Conservation (phyloP, 2,888 invertebrate species). For the Prosapia bicincta region DNA sequence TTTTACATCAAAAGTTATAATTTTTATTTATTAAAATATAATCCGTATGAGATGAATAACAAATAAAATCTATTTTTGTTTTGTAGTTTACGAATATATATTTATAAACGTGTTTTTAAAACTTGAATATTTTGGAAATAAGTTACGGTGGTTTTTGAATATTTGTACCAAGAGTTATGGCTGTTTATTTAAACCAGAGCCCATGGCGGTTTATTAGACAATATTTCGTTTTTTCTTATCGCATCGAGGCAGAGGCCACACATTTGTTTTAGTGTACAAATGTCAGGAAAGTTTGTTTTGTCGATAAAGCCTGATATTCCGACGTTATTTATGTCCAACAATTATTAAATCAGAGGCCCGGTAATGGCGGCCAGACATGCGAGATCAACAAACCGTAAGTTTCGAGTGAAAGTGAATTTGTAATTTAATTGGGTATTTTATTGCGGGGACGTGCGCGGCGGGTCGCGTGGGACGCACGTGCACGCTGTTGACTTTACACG, state of each 20-base stretch:
- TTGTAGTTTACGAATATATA: too few relatives aligned
- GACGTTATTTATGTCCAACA: background rate
- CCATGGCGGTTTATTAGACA: too few relatives aligned
- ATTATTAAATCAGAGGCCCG: background rate
- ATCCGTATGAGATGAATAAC: too few relatives aligned
- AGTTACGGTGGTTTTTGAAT: too few relatives aligned
- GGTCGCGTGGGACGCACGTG: background rate
- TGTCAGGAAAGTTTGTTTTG: background rate
- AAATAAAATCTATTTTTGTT: too few relatives aligned
- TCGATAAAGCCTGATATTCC: background rate
- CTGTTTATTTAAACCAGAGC: background rate
- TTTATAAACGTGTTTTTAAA: too few relatives aligned
- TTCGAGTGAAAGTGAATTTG: background rate
- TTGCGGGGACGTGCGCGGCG: background rate
- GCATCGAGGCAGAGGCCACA: too few relatives aligned
- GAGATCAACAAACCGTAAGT: background rate
- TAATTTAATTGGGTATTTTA: conserved; percentile 2
- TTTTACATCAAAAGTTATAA: too few relatives aligned
- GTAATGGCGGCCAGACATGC: background rate
- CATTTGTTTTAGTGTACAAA: background rate
- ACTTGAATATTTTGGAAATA: too few relatives aligned
- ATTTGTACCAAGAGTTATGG: background rate
- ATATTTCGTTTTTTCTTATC: too few relatives aligned
- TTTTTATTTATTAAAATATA: too few relatives aligned
- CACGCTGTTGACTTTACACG: background rate